Conservation (phyloP, 1,140 invertebrate genomes). For the Episyrphus balteatus region DNA sequence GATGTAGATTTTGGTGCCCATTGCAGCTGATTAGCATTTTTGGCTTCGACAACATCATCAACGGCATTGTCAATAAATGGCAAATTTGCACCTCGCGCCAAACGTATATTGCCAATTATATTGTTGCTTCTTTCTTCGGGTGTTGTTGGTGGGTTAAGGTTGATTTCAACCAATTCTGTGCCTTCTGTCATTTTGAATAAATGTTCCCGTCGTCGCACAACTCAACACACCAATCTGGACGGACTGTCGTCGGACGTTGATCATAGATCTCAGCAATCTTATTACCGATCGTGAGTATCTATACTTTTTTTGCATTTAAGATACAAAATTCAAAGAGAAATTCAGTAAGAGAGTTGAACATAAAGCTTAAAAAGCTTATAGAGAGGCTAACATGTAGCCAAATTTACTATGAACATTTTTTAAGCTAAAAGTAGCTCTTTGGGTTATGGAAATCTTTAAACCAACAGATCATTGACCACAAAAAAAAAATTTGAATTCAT, state of each 20-base stretch:
- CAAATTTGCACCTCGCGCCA: constrained; percentile 13
- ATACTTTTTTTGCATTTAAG: no score
- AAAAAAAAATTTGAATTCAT: no score
- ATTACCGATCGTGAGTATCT: no score
- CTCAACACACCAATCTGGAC: not conserved
- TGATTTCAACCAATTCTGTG: constrained; percentile 21
- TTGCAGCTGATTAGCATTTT: constrained; percentile 1
- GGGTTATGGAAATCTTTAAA: no score
- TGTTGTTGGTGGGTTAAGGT: constrained; percentile 21
- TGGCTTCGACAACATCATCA: constrained; percentile 1
- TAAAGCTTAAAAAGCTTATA: no score
- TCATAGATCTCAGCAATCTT: not conserved
- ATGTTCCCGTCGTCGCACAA: not conserved
- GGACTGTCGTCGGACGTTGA: not conserved
- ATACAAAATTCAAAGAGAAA: no score
- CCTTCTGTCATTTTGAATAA: constrained; percentile 4
- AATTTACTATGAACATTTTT: no score
- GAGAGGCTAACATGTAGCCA: no score
- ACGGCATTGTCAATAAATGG: constrained; percentile 27
- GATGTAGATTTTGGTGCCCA: constrained; percentile 12
- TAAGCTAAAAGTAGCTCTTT: no score
- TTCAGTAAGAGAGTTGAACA: no score
- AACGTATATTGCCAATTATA: constrained; percentile 27
- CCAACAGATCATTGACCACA: no score
- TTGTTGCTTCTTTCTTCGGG: constrained; percentile 25